Evolutionary conservation across 2,888 invertebrate genomes (phyloP), one percentile per base, ranked within the genome.

Genomic region (Endotricha flammealis): DNA sequence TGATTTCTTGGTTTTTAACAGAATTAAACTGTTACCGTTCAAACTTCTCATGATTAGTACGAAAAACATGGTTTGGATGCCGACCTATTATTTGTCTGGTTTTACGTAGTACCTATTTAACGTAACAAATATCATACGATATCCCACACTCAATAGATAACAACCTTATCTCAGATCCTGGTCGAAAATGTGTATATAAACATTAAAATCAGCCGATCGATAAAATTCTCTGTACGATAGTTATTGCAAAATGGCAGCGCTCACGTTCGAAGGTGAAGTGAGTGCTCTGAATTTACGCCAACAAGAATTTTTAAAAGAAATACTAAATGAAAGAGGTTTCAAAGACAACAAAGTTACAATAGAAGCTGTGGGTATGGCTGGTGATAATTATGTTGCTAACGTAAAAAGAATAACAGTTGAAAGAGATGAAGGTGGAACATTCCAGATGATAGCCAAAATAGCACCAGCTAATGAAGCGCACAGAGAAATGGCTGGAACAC

Each of bases 401-500:
- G 36, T 40, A n/a, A 41, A 48, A 28, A 44, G 43, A 29, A 30
- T 44, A 28, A 41, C 31, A 8, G 43, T 40, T 12, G 17, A 46
- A 41, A 25, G 42, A 4, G 38, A 50, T 29, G 46, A 41, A n/a
- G 25, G 33, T 32, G 23, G 24, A 2, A 11, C 32, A n/a, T 52
- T 62, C 16, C 53, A 48, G 17, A 54, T 56, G 37, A 40, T 70
- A 2, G 64, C 50, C 0, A 70, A 34, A 34, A 6, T 34, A 20
- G 34, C 34, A 6, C 27, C 34, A 6, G 20, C 13, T 3, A 20
- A 28, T 27, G 34, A 28, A 20, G 12, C 20, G 11, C 1, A n/a
- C 9, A 17, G 34, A 17, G 16, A 11, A 4, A 11, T 12, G 12
- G 9, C 20, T 4, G 20, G 34, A 5, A 3, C 9, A 7, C 3